Evolutionary conservation across 2,888 invertebrate species (phyloP).

Genomic region (Leuctra nigra): DNA sequence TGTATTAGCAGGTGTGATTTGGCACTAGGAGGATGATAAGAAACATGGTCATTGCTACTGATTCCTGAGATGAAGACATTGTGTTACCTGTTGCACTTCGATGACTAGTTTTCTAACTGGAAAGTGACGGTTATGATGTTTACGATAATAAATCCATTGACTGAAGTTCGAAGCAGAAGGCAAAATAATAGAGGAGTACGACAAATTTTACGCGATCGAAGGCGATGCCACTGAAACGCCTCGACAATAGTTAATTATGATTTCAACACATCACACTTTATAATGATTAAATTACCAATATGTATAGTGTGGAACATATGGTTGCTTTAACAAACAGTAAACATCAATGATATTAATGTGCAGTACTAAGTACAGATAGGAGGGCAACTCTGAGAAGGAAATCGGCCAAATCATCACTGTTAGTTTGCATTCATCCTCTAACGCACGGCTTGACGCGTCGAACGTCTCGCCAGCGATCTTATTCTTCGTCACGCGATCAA

Average conservation of each 20-base stretch:
- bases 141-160: no score
- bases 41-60: conserved; percentile 28
- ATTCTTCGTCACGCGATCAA: no score
- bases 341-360: conserved; percentile 20
- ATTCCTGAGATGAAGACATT: conserved; percentile 29
- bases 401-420: background rate
- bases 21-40: conserved; percentile 29
- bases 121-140: conserved; percentile 24
- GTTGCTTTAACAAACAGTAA: conserved; percentile 21
- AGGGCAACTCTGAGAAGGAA: background rate
- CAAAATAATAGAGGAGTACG: background rate
- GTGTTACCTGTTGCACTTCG: conserved; percentile 29
- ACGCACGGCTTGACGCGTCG: background rate
- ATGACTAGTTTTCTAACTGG: conserved; percentile 29
- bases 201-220: background rate
- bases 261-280: background rate
- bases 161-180: conserved; percentile 17
- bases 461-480: background rate
- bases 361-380: conserved; percentile 17
- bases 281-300: conserved; percentile 15
- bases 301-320: conserved; percentile 21
- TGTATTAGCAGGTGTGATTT: conserved; percentile 27
- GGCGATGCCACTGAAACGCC: background rate
- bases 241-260: background rate
- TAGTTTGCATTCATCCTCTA: background rate